A percentile compares a stretch with the other conserved stretches of the same genome.
Conservation (phyloP, 2,888 invertebrate genomes). For the Endomychus coccineus region DNA sequence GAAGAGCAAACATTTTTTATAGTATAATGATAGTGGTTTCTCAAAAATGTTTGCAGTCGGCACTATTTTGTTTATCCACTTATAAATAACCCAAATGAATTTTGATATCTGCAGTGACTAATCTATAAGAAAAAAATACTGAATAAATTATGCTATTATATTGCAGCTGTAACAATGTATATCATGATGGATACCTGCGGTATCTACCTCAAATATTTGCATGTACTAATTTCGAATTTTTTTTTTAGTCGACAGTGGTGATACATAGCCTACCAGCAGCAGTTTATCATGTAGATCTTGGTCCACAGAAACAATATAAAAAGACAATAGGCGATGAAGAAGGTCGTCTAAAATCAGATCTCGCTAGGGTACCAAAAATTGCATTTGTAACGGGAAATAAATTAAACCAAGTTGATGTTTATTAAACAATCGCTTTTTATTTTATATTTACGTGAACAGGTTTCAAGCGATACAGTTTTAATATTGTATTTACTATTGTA, state of each 20-base stretch:
- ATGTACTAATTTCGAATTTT: too few species aligned
- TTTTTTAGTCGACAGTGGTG: constrained; percentile 47
- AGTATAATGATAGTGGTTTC: too few species aligned
- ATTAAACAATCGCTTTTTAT: constrained; percentile 29
- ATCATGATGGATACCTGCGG: too few species aligned
- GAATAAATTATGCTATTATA: too few species aligned
- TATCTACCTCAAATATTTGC: too few species aligned
- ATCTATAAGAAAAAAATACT: too few species aligned
- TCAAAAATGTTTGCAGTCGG: too few species aligned
- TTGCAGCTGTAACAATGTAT: too few species aligned
- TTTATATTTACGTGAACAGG: constrained; percentile 16
- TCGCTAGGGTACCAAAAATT: constrained; percentile 44
- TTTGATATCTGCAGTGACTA: too few species aligned
- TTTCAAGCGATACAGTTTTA: constrained; percentile 44
- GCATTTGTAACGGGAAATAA: constrained; percentile 49
- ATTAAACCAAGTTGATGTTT: constrained; percentile 48
- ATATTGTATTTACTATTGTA: constrained; percentile 55
- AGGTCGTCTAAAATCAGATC: constrained; percentile 24
- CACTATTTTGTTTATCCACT: too few species aligned
- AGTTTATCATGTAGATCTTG: constrained; percentile 52
- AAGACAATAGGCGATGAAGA: constrained; percentile 32
- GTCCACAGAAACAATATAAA: constrained; percentile 43
- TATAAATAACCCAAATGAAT: too few species aligned
- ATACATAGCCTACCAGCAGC: constrained; percentile 46
- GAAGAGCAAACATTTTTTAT: too few species aligned